Percentiles rank a stretch among this genome's conserved stretches.
Conservation (phyloP, 2,888 invertebrate species). For the Heliothis peltigera region DNA sequence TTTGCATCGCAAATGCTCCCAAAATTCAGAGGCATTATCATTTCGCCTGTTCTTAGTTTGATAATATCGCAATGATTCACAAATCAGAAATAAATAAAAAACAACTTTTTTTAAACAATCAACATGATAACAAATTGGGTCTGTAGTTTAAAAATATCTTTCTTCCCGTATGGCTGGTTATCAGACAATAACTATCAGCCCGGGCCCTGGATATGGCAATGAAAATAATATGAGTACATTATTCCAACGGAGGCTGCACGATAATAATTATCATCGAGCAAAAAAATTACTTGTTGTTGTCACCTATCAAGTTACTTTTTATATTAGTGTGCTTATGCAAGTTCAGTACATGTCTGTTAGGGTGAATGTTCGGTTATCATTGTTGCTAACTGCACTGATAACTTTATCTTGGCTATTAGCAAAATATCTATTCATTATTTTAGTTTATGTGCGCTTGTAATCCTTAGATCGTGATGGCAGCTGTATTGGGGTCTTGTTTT, state of each 20-base stretch:
- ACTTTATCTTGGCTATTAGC: conserved; percentile 60
- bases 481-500: background rate
- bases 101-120: conserved; percentile 27
- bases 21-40: background rate
- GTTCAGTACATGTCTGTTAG: conserved; percentile 50
- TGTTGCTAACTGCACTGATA: conserved; percentile 67
- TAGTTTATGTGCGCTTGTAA: conserved; percentile 19
- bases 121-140: conserved; percentile 32
- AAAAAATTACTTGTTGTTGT: conserved; percentile 61
- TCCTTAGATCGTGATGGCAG: conserved; percentile 1
- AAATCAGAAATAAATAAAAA: conserved; percentile 12
- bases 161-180: conserved; percentile 42
- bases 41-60: background rate
- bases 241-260: conserved; percentile 56
- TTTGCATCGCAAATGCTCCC: background rate
- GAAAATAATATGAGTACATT: conserved; percentile 50
- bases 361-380: conserved; percentile 70
- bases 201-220: conserved; percentile 61
- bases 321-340: conserved; percentile 59
- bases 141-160: conserved; percentile 48
- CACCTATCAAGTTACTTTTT: conserved; percentile 66
- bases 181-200: conserved; percentile 32
- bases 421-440: conserved; percentile 43
- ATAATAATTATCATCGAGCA: conserved; percentile 63
- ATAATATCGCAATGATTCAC: conserved; percentile 26